Evolutionary conservation across 2,888 invertebrate species (phyloP).

Genomic region (Cephus runcator): DNA sequence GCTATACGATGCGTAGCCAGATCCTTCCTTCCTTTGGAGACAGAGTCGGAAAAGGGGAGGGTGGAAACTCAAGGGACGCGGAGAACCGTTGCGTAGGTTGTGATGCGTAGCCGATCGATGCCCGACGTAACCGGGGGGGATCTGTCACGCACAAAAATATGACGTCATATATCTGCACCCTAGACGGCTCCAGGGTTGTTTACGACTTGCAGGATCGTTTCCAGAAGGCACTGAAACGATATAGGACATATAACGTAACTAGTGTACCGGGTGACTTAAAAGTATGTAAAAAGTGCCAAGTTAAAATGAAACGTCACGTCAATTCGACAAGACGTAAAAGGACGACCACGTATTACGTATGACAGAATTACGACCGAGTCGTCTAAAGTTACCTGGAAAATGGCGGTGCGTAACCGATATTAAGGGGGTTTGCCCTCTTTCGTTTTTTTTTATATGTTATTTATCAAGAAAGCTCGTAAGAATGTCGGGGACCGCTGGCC

Average conservation of each 20-base stretch:
- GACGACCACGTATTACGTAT: background rate
- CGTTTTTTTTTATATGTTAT: background rate
- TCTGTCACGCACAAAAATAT: conserved; percentile 60
- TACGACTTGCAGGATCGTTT: conserved; percentile 58
- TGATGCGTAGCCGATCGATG: conserved; percentile 53
- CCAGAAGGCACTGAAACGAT: conserved; percentile 52
- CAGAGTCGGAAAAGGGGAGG: background rate
- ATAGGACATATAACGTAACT: conserved; percentile 34
- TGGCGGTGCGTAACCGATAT: background rate
- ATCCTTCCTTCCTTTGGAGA: background rate
- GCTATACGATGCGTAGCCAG: background rate
- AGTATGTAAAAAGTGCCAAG: conserved; percentile 28
- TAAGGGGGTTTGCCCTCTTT: background rate
- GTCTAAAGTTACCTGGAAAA: background rate
- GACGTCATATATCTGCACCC: conserved; percentile 55
- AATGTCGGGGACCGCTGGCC: background rate
- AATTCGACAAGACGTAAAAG: background rate
- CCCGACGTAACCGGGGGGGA: conserved; percentile 48
- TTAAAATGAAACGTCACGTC: background rate
- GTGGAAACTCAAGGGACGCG: background rate
- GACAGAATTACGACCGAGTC: background rate
- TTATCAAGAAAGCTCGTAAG: background rate
- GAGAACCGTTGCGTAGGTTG: conserved; percentile 19
- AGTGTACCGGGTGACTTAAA: conserved; percentile 41
- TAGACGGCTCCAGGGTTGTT: conserved; percentile 55